Base-by-base conservation (phyloP, 2,888 invertebrate species). In the Rotaria macrura region DNA sequence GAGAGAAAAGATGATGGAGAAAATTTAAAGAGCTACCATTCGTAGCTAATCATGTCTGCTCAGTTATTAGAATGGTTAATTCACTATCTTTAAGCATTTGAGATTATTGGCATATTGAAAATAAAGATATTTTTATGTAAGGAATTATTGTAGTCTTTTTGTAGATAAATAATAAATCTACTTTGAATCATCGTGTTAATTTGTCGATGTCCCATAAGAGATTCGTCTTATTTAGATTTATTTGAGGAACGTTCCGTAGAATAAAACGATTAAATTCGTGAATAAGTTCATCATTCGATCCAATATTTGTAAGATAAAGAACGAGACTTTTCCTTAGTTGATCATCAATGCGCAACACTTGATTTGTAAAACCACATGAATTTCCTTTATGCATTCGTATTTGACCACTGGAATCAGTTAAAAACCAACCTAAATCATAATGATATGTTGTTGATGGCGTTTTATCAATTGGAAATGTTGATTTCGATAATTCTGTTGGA, bases 341-440 rank as follows among this genome's bases (percentile, higher is more conserved):
- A 43, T 79, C 43, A 43, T 40, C 43, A n/a, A 79, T 79, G 1
- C 79, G 79, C 43, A 43, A 43, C 12, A 79, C 79, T n/a, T 43
- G 40, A 79, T 79, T 23, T 25, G 43, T 79, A 79, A 79, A 79
- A 25, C 79, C 79, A n/a, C 79, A 79, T 10, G 79, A n/a, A 79
- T 79, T 7, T 0, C 79, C 79, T 10, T n/a, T 4, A 79, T 79
- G 79, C 14, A 79, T n/a, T 12, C 25, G 40, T n/a, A n/a, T n/a
- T n/a, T 43, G 25, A 9, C 43, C 14, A n/a, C 0, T 79, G 10
- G 25, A 25, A 43, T 79, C n/a, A 7, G 25, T 2, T n/a, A 79
- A n/a, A 43, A 79, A 79, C 79, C 79, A 79, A 17, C 79, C 79
- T 29, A 29, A 20, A 34, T 34, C 1, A 34, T 65, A 65, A 34